phyloP scores from a whole-genome alignment of 2,113 vertebrate genomes.

The Lycaon pictus region DNA sequence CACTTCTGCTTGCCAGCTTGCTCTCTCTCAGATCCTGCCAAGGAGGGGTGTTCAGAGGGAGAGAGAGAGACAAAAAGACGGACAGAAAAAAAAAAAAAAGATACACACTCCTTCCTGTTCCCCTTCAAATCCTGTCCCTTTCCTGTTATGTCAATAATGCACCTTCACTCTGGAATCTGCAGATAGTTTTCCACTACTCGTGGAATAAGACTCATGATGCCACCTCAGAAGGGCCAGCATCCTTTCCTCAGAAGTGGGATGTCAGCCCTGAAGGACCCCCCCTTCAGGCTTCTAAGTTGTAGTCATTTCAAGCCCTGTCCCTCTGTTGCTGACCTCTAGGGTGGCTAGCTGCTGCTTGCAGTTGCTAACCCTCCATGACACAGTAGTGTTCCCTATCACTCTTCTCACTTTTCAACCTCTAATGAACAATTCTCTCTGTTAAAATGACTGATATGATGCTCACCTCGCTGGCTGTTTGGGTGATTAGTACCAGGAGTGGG shows the following conservation, averaged over 20 bases:
- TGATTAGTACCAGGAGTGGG: background rate
- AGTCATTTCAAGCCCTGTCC: background rate
- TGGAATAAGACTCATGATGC: background rate
- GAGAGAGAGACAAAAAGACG: background rate
- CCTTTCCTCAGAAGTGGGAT: background rate
- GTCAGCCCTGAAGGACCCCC: background rate
- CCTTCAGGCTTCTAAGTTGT: background rate
- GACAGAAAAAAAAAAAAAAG: background rate
- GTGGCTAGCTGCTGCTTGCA: background rate
- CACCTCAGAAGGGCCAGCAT: background rate
- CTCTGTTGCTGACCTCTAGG: background rate
- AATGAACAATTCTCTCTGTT: background rate
- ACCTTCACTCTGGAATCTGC: background rate
- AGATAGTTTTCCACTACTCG: background rate
- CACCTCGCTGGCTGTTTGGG: background rate
- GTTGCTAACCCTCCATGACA: background rate
- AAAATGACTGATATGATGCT: background rate
- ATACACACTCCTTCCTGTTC: background rate
- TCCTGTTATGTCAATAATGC: background rate
- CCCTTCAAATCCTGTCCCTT: background rate
- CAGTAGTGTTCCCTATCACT: background rate
- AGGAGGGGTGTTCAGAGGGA: background rate
- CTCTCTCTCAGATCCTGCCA: background rate
- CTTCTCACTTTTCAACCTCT: background rate
- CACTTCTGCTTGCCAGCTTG: background rate